Evolutionary conservation across 1,140 invertebrate genomes (phyloP).

Genomic region (Drosophila subpulchrella): DNA sequence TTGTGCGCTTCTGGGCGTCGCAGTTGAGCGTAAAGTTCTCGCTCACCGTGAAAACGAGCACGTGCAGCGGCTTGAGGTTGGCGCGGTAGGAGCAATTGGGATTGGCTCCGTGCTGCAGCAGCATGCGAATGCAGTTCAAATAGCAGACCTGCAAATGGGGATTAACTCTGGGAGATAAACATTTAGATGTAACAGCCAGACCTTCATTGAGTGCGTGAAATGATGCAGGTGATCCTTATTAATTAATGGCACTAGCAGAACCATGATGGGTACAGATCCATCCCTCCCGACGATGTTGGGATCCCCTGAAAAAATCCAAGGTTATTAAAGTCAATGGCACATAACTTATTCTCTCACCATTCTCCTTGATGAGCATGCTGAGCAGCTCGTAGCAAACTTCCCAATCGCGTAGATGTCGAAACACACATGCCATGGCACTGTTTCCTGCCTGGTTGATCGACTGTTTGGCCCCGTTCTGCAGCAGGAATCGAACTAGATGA

Average conservation of each 20-base stretch:
- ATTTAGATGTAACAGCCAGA: slow-evolving; percentile 42
- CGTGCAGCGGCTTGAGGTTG: slow-evolving; percentile 90
- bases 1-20: slow-evolving; percentile 87
- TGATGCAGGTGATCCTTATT: slow-evolving; percentile 91
- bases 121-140: slow-evolving; percentile 89
- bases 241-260: slow-evolving; percentile 90
- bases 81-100: slow-evolving; percentile 90
- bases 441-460: slow-evolving; percentile 90
- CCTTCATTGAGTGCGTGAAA: slow-evolving; percentile 91
- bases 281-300: slow-evolving; percentile 90
- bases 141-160: slow-evolving; percentile 87
- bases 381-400: slow-evolving; percentile 90
- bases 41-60: slow-evolving; percentile 90
- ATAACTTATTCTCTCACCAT: slow-evolving; percentile 84
- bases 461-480: slow-evolving; percentile 88
- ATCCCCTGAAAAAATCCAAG: slow-evolving; percentile 81
- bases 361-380: slow-evolving; percentile 89
- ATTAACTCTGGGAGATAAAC: neutral
- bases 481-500: slow-evolving; percentile 87
- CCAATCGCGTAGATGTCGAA: slow-evolving; percentile 91
- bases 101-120: slow-evolving; percentile 89
- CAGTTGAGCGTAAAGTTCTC: slow-evolving; percentile 90
- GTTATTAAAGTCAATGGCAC: neutral
- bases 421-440: slow-evolving; percentile 89
- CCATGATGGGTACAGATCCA: slow-evolving; percentile 90